These are phyloP conservation scores for Patella caerulea DNA, from an alignment of 2,888 invertebrate genomes.

Conservation along the genomic window DNA sequence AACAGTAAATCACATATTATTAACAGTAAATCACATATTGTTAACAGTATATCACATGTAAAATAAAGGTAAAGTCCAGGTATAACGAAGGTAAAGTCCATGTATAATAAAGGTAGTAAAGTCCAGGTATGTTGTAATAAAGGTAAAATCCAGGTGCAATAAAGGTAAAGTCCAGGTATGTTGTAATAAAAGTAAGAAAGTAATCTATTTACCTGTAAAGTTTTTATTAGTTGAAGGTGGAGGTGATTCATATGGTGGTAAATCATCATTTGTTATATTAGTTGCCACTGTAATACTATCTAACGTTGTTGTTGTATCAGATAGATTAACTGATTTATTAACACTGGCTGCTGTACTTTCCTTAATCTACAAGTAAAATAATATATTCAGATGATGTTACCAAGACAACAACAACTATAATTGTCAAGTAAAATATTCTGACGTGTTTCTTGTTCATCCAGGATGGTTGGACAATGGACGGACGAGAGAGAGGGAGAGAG, in stretches of 20 bases:
- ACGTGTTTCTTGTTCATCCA: too few species aligned
- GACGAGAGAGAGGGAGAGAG: too few species aligned
- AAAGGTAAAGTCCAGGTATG: neutral
- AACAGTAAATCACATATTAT: too few species aligned
- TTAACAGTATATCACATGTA: neutral
- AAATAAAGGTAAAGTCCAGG: neutral
- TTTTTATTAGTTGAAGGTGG: constrained; percentile 50
- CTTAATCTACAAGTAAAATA: constrained; percentile 36
- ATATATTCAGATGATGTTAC: too few species aligned
- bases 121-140: neutral
- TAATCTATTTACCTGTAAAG: constrained; percentile 45
- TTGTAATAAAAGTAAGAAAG: constrained; percentile 27
- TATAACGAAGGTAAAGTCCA: neutral
- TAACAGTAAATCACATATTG: too few species aligned
- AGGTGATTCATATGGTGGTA: constrained; percentile 59
- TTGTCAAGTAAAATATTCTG: too few species aligned
- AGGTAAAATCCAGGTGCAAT: neutral
- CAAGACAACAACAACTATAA: too few species aligned
- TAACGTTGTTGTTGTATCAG: constrained; percentile 38
- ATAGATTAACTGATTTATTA: constrained; percentile 18
- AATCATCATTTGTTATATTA: constrained; percentile 52
- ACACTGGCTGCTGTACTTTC: constrained; percentile 44
- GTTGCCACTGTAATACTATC: constrained; percentile 58
- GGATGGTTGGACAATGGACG: too few species aligned
- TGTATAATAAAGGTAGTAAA: neutral